A percentile compares a stretch with the other conserved stretches of the same genome.
phyloP scores from a whole-genome alignment of 2,113 vertebrate genomes.

The Spheniscus mendiculus region DNA sequence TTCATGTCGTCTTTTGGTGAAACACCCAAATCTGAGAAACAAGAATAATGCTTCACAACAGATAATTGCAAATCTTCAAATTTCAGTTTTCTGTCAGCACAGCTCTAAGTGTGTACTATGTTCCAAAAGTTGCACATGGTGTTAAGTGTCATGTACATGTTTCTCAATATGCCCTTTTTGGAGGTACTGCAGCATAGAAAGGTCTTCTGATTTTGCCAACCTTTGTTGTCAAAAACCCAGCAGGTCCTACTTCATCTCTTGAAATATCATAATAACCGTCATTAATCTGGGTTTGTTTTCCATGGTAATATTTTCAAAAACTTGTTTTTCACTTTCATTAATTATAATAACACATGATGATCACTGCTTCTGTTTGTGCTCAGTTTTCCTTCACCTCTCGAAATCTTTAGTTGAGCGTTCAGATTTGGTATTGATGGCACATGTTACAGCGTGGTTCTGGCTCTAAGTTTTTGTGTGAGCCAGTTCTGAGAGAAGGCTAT shows the following conservation, averaged over 20 bases:
- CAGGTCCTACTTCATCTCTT: background rate
- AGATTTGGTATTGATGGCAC: background rate
- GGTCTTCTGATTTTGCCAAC: background rate
- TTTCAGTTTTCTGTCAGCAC: background rate
- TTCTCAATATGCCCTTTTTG: background rate
- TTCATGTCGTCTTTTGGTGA: background rate
- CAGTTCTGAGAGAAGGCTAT: background rate
- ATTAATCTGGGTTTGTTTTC: background rate
- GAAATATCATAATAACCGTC: background rate
- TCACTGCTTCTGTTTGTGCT: background rate
- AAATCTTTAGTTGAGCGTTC: background rate
- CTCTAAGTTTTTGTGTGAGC: background rate
- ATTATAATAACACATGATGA: fast-evolving
- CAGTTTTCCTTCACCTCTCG: background rate
- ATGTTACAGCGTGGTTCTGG: background rate
- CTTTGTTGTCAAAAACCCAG: background rate
- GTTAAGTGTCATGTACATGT: fast-evolving
- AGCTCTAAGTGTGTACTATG: background rate
- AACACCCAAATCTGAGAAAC: background rate
- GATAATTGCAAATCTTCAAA: background rate
- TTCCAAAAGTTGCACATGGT: background rate
- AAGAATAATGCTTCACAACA: background rate
- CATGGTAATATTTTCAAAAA: background rate
- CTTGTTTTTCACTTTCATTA: background rate
- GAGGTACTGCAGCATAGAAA: background rate